Conservation (phyloP, 2,888 invertebrate species). For the Tachina lurida region DNA sequence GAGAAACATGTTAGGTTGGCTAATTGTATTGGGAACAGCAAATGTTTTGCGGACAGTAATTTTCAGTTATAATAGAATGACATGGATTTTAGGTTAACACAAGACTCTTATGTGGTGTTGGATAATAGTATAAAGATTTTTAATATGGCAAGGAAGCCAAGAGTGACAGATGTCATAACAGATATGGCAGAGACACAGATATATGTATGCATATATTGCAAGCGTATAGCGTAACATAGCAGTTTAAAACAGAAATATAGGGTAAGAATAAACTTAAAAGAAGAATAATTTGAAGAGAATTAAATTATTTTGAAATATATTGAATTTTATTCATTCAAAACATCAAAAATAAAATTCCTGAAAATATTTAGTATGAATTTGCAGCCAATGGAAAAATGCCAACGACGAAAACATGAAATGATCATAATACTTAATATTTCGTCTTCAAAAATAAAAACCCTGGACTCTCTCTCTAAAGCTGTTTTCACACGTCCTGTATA, state of each 20-base stretch:
- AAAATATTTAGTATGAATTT: neutral
- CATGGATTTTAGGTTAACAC: conserved; percentile 35
- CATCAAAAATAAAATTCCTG: neutral
- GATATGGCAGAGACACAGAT: neutral
- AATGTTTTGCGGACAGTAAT: conserved; percentile 45
- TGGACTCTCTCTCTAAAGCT: no score
- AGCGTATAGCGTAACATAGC: neutral
- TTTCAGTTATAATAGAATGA: conserved; percentile 3
- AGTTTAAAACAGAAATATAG: neutral
- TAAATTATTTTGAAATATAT: no score
- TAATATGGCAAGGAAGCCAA: neutral
- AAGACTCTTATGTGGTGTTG: neutral
- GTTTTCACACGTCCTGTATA: no score
- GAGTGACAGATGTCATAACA: conserved; percentile 41
- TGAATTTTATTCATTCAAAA: neutral
- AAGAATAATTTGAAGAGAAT: neutral
- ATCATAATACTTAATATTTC: no score
- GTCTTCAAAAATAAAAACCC: no score
- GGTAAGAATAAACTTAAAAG: neutral
- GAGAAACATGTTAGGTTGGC: conserved; percentile 6
- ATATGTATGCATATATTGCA: neutral
- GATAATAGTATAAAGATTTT: neutral
- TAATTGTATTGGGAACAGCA: conserved; percentile 40
- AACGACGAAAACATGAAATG: no score
- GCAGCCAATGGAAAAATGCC: no score